Percentiles rank a stretch among this genome's conserved stretches.
Evolutionary conservation across 2,797 vertebrate genomes (phyloP).

Genomic region (Spatula clypeata): DNA sequence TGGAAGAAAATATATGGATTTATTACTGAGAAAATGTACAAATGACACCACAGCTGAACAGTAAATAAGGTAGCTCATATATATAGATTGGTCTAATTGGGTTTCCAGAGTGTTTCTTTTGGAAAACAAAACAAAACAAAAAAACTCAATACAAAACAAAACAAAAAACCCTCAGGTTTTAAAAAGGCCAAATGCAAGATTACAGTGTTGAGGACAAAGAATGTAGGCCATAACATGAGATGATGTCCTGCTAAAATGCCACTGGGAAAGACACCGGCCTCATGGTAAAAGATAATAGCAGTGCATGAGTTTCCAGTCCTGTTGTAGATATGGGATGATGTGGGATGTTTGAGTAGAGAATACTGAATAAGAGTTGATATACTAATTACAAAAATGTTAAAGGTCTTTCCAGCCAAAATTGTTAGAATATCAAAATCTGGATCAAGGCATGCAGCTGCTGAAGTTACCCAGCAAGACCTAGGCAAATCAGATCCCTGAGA

Average conservation of each 20-base stretch:
- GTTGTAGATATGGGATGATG: background rate
- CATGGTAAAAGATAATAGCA: rapidly evolving
- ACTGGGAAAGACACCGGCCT: rapidly evolving
- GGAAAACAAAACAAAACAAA: background rate
- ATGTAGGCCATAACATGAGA: rapidly evolving
- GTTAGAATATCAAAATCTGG: background rate
- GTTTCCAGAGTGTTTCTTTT: background rate
- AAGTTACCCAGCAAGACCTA: background rate
- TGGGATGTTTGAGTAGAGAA: background rate
- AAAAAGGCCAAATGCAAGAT: background rate
- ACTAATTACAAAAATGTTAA: rapidly evolving
- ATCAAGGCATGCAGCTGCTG: background rate
- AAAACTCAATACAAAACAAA: background rate
- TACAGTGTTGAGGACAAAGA: background rate
- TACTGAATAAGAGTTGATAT: background rate
- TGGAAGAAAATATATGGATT: background rate
- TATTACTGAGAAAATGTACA: background rate
- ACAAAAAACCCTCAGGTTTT: background rate
- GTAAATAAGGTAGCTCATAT: background rate
- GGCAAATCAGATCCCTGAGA: background rate
- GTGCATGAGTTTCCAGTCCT: rapidly evolving
- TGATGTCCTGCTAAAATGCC: background rate
- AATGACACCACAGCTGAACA: background rate
- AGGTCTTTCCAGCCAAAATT: background rate
- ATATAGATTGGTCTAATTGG: background rate